Percentiles rank a stretch among this genome's conserved stretches.
These are phyloP conservation scores for Agrilus planipennis DNA, from an alignment of 1,140 invertebrate genomes.

Conservation along the genomic window DNA sequence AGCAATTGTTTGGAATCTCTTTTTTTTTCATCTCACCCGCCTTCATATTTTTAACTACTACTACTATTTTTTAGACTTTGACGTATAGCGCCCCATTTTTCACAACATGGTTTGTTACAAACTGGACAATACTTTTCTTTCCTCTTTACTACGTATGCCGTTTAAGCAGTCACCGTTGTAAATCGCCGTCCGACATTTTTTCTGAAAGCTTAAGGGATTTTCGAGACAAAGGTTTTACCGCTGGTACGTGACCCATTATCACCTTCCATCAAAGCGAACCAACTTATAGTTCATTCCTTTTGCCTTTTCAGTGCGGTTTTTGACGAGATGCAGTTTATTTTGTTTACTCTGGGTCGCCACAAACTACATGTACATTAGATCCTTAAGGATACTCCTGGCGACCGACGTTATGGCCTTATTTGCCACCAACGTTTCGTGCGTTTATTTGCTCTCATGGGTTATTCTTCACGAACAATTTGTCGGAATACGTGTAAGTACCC, in stretches of 20 bases:
- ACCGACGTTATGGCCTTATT: constrained; percentile 89
- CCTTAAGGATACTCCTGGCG: constrained; percentile 69
- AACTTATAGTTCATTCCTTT: too few relatives aligned
- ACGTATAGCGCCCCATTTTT: constrained; percentile 83
- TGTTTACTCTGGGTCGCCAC: constrained; percentile 85
- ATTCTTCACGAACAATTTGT: constrained; percentile 94
- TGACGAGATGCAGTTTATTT: constrained; percentile 75
- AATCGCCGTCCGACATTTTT: constrained; percentile 59
- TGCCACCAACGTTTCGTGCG: constrained; percentile 84
- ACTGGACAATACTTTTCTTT: constrained; percentile 83
- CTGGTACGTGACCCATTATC: constrained; percentile 44
- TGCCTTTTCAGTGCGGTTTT: constrained; percentile 65
- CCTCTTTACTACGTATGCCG: constrained; percentile 73
- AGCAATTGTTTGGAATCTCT: too few relatives aligned
- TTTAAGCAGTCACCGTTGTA: constrained; percentile 56
- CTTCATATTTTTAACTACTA: too few relatives aligned
- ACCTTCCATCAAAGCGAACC: too few relatives aligned
- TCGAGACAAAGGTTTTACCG: constrained; percentile 75
- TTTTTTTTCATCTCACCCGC: too few relatives aligned
- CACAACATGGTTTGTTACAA: constrained; percentile 90
- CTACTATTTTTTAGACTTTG: constrained; percentile 38
- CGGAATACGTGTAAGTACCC: constrained; percentile 71
- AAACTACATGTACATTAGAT: constrained; percentile 83
- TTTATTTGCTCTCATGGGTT: constrained; percentile 91
- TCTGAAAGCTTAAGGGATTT: constrained; percentile 70